Evolutionary conservation across 2,797 vertebrate species (phyloP).

Genomic region (Chelon labrosus): DNA sequence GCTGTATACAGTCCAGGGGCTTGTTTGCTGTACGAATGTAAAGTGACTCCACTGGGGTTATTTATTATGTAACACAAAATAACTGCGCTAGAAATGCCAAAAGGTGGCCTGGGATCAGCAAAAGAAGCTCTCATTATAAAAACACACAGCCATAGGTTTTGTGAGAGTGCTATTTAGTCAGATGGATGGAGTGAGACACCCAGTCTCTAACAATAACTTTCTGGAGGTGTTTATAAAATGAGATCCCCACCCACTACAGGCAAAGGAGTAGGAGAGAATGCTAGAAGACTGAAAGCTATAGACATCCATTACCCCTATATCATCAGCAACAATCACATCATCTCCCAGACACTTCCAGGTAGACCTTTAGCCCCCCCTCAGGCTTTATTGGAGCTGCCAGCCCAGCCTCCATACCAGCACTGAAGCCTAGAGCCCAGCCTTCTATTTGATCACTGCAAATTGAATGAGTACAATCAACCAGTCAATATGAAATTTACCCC

Average conservation of each 20-base stretch:
- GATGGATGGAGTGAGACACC: slow-evolving; percentile 45
- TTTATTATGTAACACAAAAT: slow-evolving; percentile 68
- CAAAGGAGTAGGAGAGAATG: slow-evolving; percentile 51
- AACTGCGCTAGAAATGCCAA: slow-evolving; percentile 69
- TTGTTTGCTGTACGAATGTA: slow-evolving; percentile 75
- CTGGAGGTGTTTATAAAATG: slow-evolving; percentile 60
- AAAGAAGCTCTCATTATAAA: slow-evolving; percentile 63
- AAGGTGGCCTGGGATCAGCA: slow-evolving; percentile 68
- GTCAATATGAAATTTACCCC: slow-evolving; percentile 82
- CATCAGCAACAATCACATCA: slow-evolving; percentile 79
- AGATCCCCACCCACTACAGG: slow-evolving; percentile 41
- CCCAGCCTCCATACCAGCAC: slow-evolving; percentile 65
- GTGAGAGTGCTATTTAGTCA: slow-evolving; percentile 49
- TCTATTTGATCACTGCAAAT: slow-evolving; percentile 82
- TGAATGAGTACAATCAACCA: slow-evolving; percentile 83
- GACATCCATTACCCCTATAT: slow-evolving; percentile 72
- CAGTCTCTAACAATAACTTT: slow-evolving; percentile 45
- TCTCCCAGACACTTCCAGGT: slow-evolving; percentile 73
- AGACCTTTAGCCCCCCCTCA: slow-evolving; percentile 52
- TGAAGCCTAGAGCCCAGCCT: slow-evolving; percentile 53
- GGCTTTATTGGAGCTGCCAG: slow-evolving; percentile 62
- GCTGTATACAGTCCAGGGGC: slow-evolving; percentile 64
- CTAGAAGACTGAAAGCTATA: slow-evolving; percentile 64
- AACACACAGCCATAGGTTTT: slow-evolving; percentile 48
- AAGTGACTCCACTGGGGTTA: slow-evolving; percentile 62